Evolutionary conservation across 2,113 vertebrate species (phyloP).

Genomic region (Triplophysa tibetana): DNA sequence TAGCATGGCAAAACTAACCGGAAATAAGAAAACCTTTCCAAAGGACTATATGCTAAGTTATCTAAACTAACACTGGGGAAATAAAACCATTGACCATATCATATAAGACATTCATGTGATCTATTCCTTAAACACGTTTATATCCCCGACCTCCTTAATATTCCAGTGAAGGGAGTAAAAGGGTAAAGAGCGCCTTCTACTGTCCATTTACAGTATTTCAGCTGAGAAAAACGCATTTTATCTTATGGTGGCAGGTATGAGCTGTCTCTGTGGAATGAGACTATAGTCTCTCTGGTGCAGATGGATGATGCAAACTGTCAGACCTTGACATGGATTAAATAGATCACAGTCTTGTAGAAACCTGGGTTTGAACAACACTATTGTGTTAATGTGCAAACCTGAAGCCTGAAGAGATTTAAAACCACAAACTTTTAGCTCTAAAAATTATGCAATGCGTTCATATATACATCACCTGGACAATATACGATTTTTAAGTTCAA

Average conservation of each 20-base stretch:
- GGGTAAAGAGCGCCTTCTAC: constrained; percentile 27
- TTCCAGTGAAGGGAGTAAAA: not conserved
- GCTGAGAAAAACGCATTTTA: not conserved
- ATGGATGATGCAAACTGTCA: constrained; percentile 48
- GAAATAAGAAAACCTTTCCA: constrained; percentile 15
- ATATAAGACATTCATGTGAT: not conserved
- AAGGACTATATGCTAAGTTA: constrained; percentile 11
- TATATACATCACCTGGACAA: too few species aligned
- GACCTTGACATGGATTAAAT: constrained; percentile 34
- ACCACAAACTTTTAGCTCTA: not conserved
- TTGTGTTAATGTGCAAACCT: not conserved
- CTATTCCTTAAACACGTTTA: not conserved
- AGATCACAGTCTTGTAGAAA: constrained; percentile 38
- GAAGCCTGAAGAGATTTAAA: not conserved
- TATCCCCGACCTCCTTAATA: not conserved
- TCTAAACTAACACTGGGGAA: constrained; percentile 2
- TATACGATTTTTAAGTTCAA: not conserved
- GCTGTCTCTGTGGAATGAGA: constrained; percentile 42
- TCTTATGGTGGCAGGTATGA: constrained; percentile 4
- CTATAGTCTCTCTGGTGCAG: constrained; percentile 32
- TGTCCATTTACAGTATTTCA: not conserved
- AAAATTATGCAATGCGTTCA: not conserved
- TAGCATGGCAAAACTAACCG: constrained; percentile 27
- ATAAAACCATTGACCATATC: constrained; percentile 20
- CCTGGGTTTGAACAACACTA: constrained; percentile 36